Conservation (phyloP, 2,797 vertebrate genomes). For the Sebastes ruberrimus region DNA sequence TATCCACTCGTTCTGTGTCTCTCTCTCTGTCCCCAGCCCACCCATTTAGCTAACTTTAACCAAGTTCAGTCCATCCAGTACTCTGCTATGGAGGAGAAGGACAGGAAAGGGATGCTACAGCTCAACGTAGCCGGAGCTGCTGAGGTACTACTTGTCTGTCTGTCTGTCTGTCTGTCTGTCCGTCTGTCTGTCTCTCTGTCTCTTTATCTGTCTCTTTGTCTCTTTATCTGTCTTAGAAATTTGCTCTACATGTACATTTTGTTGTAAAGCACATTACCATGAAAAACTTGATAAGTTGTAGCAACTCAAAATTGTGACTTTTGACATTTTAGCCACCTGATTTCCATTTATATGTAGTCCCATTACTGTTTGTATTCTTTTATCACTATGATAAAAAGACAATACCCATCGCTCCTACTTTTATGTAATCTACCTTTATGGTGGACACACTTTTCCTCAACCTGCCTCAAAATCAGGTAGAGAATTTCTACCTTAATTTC, state of each 20-base stretch:
- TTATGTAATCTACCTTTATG: not conserved
- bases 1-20: not conserved
- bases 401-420: not conserved
- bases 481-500: not conserved
- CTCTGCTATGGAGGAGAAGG: constrained; percentile 94
- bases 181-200: not conserved
- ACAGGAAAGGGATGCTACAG: constrained; percentile 94
- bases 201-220: not conserved
- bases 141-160: constrained; percentile 82
- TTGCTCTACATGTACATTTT: not conserved
- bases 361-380: not conserved
- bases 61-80: constrained; percentile 98
- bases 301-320: not conserved
- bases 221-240: not conserved
- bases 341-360: not conserved
- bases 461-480: not conserved
- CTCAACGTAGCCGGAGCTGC: constrained; percentile 94
- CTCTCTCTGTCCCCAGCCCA: constrained; percentile 84
- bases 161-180: not conserved
- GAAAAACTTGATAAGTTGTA: not conserved
- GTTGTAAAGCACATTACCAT: not conserved
- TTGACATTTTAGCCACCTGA: not conserved
- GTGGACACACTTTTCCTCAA: not conserved
- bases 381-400: not conserved
- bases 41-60: constrained; percentile 95